These are phyloP conservation scores for Bombus vancouverensis DNA, from an alignment of 1,140 invertebrate genomes.

Conservation along the genomic window DNA sequence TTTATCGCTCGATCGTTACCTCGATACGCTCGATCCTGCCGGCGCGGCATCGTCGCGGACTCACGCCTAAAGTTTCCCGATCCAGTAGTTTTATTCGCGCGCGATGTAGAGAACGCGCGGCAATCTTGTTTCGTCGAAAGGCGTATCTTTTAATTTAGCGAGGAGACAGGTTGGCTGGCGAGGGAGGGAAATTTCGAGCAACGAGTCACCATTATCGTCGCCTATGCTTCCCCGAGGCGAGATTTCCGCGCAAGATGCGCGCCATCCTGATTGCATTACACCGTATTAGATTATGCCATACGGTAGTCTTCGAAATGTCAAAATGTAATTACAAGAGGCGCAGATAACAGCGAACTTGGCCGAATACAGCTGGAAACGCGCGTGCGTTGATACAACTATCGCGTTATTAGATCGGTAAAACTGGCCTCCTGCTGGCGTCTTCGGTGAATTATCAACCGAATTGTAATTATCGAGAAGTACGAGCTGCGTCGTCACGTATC, in stretches of 20 bases:
- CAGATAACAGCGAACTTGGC: constrained; percentile 40
- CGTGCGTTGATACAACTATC: constrained; percentile 62
- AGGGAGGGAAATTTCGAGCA: constrained; percentile 16
- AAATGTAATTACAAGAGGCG: constrained; percentile 55
- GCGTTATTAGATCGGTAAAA: constrained; percentile 49
- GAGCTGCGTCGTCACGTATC: constrained; percentile 70
- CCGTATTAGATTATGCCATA: constrained; percentile 36
- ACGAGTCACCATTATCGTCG: constrained; percentile 19
- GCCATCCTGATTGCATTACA: constrained; percentile 32
- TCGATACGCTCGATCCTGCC: no score
- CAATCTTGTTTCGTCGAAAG: neutral
- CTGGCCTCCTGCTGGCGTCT: constrained; percentile 19
- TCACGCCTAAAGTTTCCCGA: no score
- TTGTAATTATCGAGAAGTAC: constrained; percentile 77
- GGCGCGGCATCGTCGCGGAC: no score
- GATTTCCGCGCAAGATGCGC: constrained; percentile 22
- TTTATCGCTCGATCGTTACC: constrained; percentile 3
- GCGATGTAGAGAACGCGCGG: no score
- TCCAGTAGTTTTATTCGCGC: no score
- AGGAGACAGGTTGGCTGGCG: neutral
- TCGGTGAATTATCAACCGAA: constrained; percentile 72
- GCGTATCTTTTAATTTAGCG: constrained; percentile 1
- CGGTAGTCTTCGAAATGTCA: constrained; percentile 42
- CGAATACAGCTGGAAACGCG: constrained; percentile 18
- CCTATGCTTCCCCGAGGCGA: neutral